Base-by-base conservation (phyloP, 2,113 vertebrate genomes). In the Caranx ignobilis region DNA sequence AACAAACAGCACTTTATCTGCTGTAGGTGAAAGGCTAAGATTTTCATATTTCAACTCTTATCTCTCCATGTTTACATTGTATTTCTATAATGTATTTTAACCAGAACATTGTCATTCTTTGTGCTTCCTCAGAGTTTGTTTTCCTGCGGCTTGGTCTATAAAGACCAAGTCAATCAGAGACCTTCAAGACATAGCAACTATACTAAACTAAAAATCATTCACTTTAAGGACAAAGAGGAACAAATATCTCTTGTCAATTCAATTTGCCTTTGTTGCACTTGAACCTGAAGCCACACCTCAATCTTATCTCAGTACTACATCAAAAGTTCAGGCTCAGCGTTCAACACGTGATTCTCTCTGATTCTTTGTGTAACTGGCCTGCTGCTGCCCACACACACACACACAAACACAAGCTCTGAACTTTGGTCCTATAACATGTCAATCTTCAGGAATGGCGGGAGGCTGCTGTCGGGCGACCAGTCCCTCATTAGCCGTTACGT, bases 221-320 rank as follows among this genome's bases (percentile, higher is more conserved):
- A 18, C 11, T 48, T 16, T 43, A 21, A 18, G 11, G 15, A 54
- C 21, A 54, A 43, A 45, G 4, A 5, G 16, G 2, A n/a, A 19
- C n/a, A n/a, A n/a, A n/a, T n/a, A n/a, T n/a, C n/a, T n/a, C n/a
- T n/a, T n/a, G n/a, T n/a, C n/a, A n/a, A n/a, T n/a, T n/a, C n/a
- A n/a, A n/a, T n/a, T n/a, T n/a, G n/a, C n/a, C n/a, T n/a, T n/a
- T n/a, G n/a, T n/a, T n/a, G n/a, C n/a, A n/a, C n/a, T n/a, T n/a
- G n/a, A n/a, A n/a, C n/a, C n/a, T n/a, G n/a, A n/a, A n/a, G n/a
- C n/a, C n/a, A n/a, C n/a, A 7, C 61, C 43, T 12, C 43, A 45
- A 13, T 45, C 11, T 48, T 75, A 74, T 77, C 50, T 78, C 47
- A 8, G 52, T 16, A 68, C 45, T 70, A 65, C 16, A 50, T 84